Evolutionary conservation across 2,113 vertebrate species (phyloP).

Genomic region (Rhinolophus sinicus): DNA sequence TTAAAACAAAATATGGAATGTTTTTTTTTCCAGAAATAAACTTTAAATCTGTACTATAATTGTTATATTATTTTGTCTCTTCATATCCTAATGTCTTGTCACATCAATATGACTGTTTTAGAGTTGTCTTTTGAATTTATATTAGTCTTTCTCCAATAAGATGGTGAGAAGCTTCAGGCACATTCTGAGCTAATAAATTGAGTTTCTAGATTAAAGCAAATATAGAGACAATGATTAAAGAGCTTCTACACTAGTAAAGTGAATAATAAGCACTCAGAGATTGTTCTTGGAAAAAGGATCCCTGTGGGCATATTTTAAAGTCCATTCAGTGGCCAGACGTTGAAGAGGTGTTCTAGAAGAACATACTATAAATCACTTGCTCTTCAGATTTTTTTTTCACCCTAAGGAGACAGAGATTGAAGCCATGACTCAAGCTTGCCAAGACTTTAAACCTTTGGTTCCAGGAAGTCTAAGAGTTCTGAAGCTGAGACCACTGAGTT

Average conservation of each 20-base stretch:
- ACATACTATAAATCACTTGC: conserved; percentile 53
- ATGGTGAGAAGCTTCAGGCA: conserved; percentile 65
- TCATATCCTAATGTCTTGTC: background rate
- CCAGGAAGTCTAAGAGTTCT: conserved; percentile 64
- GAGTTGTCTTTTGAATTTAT: conserved; percentile 42
- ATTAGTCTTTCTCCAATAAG: background rate
- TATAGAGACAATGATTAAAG: conserved; percentile 78
- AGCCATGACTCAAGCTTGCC: conserved; percentile 15
- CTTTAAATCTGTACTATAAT: conserved; percentile 15
- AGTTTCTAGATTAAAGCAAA: conserved; percentile 80
- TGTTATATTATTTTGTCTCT: conserved; percentile 19
- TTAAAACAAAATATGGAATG: background rate
- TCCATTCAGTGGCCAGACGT: conserved; percentile 62
- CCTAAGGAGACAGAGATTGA: conserved; percentile 44
- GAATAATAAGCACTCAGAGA: conserved; percentile 73
- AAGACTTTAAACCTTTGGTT: conserved; percentile 53
- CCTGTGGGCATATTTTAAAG: conserved; percentile 75
- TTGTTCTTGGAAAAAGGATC: conserved; percentile 66
- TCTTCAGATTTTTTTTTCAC: conserved; percentile 6
- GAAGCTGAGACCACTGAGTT: conserved; percentile 52
- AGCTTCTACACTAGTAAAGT: conserved; percentile 69
- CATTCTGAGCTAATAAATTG: conserved; percentile 72
- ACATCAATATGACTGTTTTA: background rate
- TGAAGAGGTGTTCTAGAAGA: conserved; percentile 29
- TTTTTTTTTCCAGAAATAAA: conserved; percentile 37